Percentiles rank a stretch among this genome's conserved stretches.
phyloP scores from a whole-genome alignment of 2,888 invertebrate genomes.

The Psococerastis gibbosa region DNA sequence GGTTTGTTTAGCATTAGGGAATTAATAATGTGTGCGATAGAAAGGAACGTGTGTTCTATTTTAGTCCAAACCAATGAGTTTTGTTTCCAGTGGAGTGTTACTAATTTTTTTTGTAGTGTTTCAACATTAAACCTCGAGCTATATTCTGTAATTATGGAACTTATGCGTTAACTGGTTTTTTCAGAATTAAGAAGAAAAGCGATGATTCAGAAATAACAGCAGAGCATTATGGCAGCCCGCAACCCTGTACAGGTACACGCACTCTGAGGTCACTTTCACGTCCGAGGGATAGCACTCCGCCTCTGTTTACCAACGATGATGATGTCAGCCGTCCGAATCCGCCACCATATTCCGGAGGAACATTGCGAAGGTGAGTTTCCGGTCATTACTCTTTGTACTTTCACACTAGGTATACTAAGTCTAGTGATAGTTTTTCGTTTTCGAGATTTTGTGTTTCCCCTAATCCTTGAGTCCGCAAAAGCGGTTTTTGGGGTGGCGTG shows the following conservation, averaged over 20 bases:
- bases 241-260: too few species aligned
- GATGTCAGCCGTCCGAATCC: constrained; percentile 32
- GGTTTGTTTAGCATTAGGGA: too few species aligned
- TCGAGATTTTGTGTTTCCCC: too few species aligned
- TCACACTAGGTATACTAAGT: too few species aligned
- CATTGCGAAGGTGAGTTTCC: constrained; percentile 31
- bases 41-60: constrained; percentile 16
- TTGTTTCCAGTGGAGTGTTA: constrained; percentile 2
- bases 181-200: not conserved
- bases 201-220: constrained; percentile 34
- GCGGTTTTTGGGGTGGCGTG: too few species aligned
- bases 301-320: constrained; percentile 19
- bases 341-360: constrained; percentile 36
- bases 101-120: constrained; percentile 5
- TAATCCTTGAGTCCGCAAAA: too few species aligned
- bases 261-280: constrained; percentile 38
- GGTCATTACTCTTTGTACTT: too few species aligned
- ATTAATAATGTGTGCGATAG: constrained; percentile 14
- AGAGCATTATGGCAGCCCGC: constrained; percentile 43
- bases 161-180: constrained; percentile 5
- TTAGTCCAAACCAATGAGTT: constrained; percentile 12
- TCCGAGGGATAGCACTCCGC: constrained; percentile 25
- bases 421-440: too few species aligned
- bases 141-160: too few species aligned
- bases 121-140: too few species aligned